Evolutionary conservation across 2,113 vertebrate species (phyloP).

Genomic region (Columba janthina): DNA sequence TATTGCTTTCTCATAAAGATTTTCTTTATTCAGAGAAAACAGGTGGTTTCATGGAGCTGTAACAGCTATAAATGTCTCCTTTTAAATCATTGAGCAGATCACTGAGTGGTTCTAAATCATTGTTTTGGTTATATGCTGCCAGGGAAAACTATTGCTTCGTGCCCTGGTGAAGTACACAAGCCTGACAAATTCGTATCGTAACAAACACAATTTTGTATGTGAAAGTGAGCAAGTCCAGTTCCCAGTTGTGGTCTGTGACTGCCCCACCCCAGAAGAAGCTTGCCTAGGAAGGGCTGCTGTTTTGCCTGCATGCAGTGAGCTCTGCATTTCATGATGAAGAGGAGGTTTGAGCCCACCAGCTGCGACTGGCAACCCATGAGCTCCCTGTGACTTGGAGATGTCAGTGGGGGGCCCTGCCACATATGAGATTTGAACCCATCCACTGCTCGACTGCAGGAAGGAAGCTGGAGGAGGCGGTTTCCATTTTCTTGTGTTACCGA

Average conservation of each 20-base stretch:
- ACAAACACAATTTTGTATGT: background rate
- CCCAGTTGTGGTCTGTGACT: background rate
- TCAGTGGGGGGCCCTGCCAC: background rate
- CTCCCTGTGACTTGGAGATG: background rate
- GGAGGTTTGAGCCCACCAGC: background rate
- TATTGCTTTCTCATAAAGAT: background rate
- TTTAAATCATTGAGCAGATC: background rate
- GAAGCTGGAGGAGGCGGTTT: background rate
- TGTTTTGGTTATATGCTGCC: background rate
- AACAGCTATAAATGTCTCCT: background rate
- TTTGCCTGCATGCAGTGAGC: background rate
- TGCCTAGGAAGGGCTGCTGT: background rate
- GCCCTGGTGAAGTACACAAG: background rate
- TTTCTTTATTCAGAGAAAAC: background rate
- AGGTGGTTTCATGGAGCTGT: background rate
- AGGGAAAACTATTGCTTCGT: background rate
- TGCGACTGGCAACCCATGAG: background rate
- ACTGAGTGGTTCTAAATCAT: background rate
- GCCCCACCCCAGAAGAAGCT: background rate
- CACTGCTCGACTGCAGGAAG: background rate
- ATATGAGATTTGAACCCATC: fast-evolving
- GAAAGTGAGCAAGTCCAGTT: background rate
- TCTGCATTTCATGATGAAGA: background rate
- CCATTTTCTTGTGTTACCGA: background rate
- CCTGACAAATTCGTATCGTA: background rate